Evolutionary conservation across 2,888 invertebrate species (phyloP), one percentile per base, ranked within the genome.

Genomic region (Pachydiplax longipennis): DNA sequence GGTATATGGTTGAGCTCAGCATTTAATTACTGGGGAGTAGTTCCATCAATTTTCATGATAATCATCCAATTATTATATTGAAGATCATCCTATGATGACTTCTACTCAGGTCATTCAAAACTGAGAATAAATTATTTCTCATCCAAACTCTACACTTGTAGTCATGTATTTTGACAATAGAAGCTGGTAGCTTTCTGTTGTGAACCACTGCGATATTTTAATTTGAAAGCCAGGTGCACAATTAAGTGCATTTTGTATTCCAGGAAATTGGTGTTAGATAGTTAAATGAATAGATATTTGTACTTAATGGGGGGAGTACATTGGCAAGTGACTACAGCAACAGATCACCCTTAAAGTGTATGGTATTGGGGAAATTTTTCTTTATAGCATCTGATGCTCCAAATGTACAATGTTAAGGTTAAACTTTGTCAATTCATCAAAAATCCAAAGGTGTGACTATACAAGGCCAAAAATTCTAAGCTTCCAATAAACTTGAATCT

Each of bases 231-330:
- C 31, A 73, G 73, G 31, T 10, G 15, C 10, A 1, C 25, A 10
- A 25, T 73, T 3, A 25, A 25, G n/a, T 73, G 73, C 31, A 73
- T 73, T 73, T 73, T 31, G 22, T 73, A 31, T 73, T 25, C 73
- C 31, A 37, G n/a, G 58, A 61, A n/a, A 22, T 87, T 65, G 87
- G 87, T 58, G 13, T 37, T 37, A 25, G n/a, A 35, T 61, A 87
- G n/a, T 61, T 35, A 37, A 58, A 61, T 37, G 65, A 22, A 87
- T 37, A 58, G 35, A 87, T 87, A 87, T 87, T 83, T 87, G 87
- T 87, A 87, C 87, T 87, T 87, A 87, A 87, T 37, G 37, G 61
- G 35, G 61, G 61, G 65, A 61, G 48, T 61, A 65, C 18, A 48
- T 61, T 37, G n/a, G 35, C 73, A 65, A 58, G 37, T 87, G 13